These are phyloP conservation scores for Sinonovacula constricta DNA, from an alignment of 1,140 invertebrate genomes.

Conservation along the genomic window DNA sequence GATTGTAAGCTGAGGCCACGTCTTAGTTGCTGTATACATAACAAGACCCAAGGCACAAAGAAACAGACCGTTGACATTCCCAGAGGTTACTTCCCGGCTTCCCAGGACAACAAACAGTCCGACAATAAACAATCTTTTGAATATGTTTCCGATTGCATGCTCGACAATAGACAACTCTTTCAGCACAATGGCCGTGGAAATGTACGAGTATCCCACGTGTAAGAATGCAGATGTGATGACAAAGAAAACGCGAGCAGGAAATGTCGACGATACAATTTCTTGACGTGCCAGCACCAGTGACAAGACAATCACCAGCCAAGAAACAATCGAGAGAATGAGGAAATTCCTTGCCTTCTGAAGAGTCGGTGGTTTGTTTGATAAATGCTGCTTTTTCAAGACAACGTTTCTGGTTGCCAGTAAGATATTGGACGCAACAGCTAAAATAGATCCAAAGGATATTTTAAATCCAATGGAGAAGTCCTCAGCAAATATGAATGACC, in stretches of 20 bases:
- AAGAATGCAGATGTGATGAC: neutral
- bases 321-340: neutral
- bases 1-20: too few species aligned
- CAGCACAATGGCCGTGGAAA: neutral
- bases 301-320: neutral
- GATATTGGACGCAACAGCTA: neutral
- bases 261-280: neutral
- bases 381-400: neutral
- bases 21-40: too few species aligned
- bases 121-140: neutral
- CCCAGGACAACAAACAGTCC: neutral
- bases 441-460: neutral
- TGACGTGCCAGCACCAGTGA: too few species aligned
- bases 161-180: neutral
- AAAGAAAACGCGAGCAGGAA: neutral
- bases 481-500: neutral
- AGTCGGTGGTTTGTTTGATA: neutral
- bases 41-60: neutral
- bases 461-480: neutral
- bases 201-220: slow-evolving; percentile 3
- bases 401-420: neutral
- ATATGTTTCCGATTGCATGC: slow-evolving; percentile 11
- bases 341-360: neutral
- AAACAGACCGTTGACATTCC: slow-evolving; percentile 1
- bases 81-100: neutral